Conservation (phyloP, 2,797 vertebrate species). For the Tokudaia muenninki region DNA sequence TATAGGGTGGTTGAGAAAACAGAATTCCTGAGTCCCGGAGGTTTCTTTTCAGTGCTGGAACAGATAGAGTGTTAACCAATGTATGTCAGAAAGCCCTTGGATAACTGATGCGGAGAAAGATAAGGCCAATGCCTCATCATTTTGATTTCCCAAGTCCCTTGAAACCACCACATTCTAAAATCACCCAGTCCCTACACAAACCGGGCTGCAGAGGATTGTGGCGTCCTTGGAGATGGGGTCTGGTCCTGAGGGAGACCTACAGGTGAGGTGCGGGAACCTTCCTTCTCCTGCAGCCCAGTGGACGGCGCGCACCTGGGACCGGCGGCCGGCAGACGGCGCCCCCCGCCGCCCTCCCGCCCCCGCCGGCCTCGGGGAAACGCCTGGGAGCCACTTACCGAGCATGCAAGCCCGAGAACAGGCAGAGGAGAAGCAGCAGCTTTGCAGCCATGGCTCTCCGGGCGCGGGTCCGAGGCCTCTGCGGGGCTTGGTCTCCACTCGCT, state of each 20-base stretch:
- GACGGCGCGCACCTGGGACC: conserved; percentile 15
- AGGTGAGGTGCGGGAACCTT: conserved; percentile 15
- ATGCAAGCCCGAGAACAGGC: conserved; percentile 92
- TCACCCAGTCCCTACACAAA: not conserved
- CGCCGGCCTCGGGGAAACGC: not conserved
- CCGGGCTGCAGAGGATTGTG: not conserved
- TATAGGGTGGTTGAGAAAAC: not conserved
- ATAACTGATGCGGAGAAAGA: not conserved
- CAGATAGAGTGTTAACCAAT: not conserved
- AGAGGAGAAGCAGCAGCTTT: conserved; percentile 89
- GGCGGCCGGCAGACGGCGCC: not conserved
- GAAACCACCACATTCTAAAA: not conserved
- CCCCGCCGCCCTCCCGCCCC: not conserved
- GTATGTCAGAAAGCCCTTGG: not conserved
- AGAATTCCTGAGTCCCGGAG: not conserved
- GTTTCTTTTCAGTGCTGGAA: not conserved
- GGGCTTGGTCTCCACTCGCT: not conserved
- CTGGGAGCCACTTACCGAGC: conserved; percentile 92
- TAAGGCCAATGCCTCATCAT: not conserved
- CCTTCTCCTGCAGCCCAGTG: not conserved
- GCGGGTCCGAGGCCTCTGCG: conserved; percentile 46
- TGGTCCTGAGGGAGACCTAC: not conserved
- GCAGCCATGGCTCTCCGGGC: conserved; percentile 88
- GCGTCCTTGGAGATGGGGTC: not conserved
- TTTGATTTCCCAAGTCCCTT: conserved; percentile 22